Evolutionary conservation across 2,113 vertebrate genomes (phyloP).

Genomic region (Jacana jacana): DNA sequence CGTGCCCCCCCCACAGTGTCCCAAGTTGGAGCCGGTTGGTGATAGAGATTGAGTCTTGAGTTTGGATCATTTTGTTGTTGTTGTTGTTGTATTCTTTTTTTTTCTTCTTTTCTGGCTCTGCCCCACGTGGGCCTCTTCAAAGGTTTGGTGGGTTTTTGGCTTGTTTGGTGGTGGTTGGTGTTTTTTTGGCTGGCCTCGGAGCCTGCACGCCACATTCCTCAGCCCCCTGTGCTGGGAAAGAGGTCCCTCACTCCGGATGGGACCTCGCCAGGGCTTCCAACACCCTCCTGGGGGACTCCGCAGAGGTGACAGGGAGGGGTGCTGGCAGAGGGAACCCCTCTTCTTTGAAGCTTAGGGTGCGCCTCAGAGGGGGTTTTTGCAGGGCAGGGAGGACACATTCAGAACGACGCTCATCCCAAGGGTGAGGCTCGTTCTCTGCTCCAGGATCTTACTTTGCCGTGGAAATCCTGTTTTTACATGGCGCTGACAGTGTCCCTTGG

Average conservation of each 20-base stretch:
- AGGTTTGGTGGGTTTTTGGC: no score
- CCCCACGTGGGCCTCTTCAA: no score
- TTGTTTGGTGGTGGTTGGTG: not conserved
- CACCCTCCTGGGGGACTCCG: not conserved
- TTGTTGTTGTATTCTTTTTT: no score
- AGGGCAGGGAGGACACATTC: not conserved
- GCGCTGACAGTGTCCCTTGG: not conserved
- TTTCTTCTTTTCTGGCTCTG: no score
- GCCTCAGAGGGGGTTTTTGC: not conserved
- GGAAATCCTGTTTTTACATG: not conserved
- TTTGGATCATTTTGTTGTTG: conserved; percentile 18
- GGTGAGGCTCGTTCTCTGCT: not conserved
- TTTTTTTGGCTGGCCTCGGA: not conserved
- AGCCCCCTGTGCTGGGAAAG: not conserved
- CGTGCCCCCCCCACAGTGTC: no score
- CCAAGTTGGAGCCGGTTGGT: not conserved
- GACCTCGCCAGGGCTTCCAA: not conserved
- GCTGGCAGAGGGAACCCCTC: not conserved
- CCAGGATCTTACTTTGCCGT: not conserved
- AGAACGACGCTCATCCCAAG: not conserved
- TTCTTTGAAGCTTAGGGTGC: not conserved
- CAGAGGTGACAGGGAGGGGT: not conserved
- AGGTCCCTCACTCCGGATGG: not conserved
- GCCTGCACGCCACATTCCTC: conserved; percentile 20
- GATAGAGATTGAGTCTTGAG: conserved; percentile 42